Base-by-base conservation (phyloP, 2,888 invertebrate genomes). In the Hetaerina titia region DNA sequence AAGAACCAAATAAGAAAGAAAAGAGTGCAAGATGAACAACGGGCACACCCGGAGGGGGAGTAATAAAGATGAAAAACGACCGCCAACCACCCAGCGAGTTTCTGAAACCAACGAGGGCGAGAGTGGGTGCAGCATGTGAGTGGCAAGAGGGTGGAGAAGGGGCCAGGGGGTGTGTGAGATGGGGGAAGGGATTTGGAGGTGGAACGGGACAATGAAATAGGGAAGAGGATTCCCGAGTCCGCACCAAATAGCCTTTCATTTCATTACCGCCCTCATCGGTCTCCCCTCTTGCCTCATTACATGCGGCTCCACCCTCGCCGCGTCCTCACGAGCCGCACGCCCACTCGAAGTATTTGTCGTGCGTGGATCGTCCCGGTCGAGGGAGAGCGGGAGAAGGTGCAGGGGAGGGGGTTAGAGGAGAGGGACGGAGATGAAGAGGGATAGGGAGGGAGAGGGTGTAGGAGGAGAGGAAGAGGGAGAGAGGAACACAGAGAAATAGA, bases 241-340 rank as follows among this genome's bases (percentile, higher is more conserved):
- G 56, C 19, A 57, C 88, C 22, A 89, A 89, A 89, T 56, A 57
- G 56, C n/a, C 89, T 22, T 89, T 89, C 89, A n/a, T 58, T 56
- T 89, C 89, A 89, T 58, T 88, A 89, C 22, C 57, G 58, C 8
- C 56, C 58, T n/a, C 22, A 89, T 57, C 57, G n/a, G 15, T 58
- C n/a, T 58, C 57, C 58, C 89, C 58, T 89, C 58, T n/a, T 15
- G n/a, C n/a, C 57, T 89, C 57, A 89, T 89, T 89, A 89, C 89
- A 22, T 15, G 15, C 89, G 8, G 11, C 22, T 15, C 58, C 5
- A 9, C 89, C n/a, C 89, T 6, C 89, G 7, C 58, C 81, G 17
- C 11, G 11, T 2, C 81, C 31, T 31, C 22, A 4, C 81, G 22
- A 25, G 11, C n/a, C 13, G 57, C 19, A 6, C 57, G 1, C 58